Evolutionary conservation across 1,140 invertebrate species (phyloP).

Genomic region (Papilio aristodemus): DNA sequence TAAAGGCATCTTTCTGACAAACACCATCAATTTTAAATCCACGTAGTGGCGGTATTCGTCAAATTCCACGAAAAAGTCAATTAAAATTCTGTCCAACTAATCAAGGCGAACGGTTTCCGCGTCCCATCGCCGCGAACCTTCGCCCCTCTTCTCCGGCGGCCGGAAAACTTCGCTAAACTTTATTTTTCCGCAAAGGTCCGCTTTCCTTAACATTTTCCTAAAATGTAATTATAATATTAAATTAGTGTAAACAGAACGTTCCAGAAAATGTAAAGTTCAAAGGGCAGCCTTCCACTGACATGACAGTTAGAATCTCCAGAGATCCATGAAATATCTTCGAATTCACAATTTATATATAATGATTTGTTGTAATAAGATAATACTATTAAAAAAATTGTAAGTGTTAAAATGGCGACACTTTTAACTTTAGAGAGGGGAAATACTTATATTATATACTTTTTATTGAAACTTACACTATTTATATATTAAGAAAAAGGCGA

Average conservation of each 20-base stretch:
- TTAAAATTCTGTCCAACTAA: constrained; percentile 36
- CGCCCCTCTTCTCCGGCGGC: background rate
- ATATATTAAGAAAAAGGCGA: too few species aligned
- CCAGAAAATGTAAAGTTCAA: constrained; percentile 4
- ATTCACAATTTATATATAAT: background rate
- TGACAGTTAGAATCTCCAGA: background rate
- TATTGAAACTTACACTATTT: too few species aligned
- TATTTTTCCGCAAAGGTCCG: constrained; percentile 1
- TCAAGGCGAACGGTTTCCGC: constrained; percentile 20
- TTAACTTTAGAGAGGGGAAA: too few species aligned
- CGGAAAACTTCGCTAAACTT: background rate
- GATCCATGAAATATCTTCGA: background rate
- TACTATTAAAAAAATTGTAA: too few species aligned
- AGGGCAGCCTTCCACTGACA: background rate
- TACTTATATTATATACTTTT: too few species aligned
- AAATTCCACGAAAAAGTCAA: constrained; percentile 34
- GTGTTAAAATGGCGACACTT: too few species aligned
- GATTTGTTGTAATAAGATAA: background rate
- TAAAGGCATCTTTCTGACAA: background rate
- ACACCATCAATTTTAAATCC: background rate
- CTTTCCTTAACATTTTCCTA: background rate
- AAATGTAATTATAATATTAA: constrained; percentile 25
- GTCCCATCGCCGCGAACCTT: constrained; percentile 1
- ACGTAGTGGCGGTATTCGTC: background rate
- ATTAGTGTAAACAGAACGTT: constrained; percentile 9